Evolutionary conservation across 2,113 vertebrate genomes (phyloP).

Genomic region (Pluvialis apricaria): DNA sequence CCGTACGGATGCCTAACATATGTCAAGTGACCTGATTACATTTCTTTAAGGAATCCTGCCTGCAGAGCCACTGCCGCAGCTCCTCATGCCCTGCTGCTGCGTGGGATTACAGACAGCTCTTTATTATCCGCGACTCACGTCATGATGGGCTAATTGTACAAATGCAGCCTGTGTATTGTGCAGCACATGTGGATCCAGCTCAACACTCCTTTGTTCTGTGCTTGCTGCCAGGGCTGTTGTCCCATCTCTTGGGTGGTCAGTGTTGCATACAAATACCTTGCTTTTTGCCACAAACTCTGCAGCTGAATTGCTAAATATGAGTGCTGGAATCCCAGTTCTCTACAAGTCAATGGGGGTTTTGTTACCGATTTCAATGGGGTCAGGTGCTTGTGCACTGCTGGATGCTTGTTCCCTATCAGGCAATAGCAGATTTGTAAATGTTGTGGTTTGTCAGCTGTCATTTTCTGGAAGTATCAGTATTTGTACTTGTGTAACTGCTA

Average conservation of each 20-base stretch:
- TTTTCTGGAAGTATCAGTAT: not conserved
- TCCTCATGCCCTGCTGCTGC: not conserved
- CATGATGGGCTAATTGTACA: not conserved
- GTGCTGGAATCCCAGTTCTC: not conserved
- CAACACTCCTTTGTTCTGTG: conserved; percentile 8
- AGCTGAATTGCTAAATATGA: not conserved
- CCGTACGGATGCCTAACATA: not conserved
- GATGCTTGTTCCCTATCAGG: fast-evolving
- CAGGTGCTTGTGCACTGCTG: not conserved
- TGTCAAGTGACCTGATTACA: not conserved
- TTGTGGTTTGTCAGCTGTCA: not conserved
- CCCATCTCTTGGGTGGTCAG: not conserved
- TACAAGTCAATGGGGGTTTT: not conserved
- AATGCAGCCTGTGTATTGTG: not conserved
- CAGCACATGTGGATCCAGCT: not conserved
- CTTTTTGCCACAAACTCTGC: not conserved
- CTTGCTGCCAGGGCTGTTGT: not conserved
- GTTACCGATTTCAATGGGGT: fast-evolving
- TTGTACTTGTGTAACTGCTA: not conserved
- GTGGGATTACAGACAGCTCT: not conserved
- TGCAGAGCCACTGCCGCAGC: not conserved
- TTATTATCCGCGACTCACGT: not conserved
- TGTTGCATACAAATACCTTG: not conserved
- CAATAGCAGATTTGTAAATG: not conserved
- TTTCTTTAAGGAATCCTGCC: not conserved